Percentiles rank a stretch among this genome's conserved stretches.
These are phyloP conservation scores for Pseudonaja textilis DNA, from an alignment of 2,113 vertebrate genomes.

Conservation along the genomic window DNA sequence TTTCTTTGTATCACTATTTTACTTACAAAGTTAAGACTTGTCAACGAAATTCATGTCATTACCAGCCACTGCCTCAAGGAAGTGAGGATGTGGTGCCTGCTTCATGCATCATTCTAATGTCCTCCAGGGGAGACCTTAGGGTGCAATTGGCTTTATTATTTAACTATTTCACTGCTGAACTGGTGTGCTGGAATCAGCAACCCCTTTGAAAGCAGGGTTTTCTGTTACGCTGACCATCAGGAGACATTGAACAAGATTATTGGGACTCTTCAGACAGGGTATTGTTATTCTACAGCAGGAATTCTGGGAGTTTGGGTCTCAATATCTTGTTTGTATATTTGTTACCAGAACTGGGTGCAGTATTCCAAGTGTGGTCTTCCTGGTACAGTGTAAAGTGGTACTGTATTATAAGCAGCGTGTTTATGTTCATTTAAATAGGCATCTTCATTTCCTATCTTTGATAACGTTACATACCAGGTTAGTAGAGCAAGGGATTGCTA, in stretches of 20 bases:
- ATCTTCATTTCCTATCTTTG: background rate
- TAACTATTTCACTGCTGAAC: background rate
- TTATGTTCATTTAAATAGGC: background rate
- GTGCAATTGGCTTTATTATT: background rate
- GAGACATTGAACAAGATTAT: background rate
- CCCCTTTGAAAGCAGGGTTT: conserved; percentile 24
- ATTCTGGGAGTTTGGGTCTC: background rate
- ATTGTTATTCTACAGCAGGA: background rate
- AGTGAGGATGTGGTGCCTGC: accelerated
- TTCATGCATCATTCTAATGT: accelerated
- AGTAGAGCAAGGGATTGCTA: background rate
- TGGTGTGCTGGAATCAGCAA: background rate
- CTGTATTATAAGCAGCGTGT: background rate
- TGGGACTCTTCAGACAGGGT: background rate
- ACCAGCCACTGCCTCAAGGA: background rate
- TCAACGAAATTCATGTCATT: background rate
- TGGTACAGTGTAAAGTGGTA: background rate
- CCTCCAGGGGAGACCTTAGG: accelerated
- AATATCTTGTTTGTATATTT: background rate
- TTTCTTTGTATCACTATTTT: background rate
- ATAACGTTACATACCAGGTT: background rate
- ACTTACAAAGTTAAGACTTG: background rate
- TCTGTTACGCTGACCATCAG: background rate
- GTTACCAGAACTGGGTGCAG: background rate
- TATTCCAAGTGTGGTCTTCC: background rate